Percentiles rank a stretch among this genome's conserved stretches.
These are phyloP conservation scores for Erythrocercus mccallii DNA, from an alignment of 2,113 vertebrate genomes.

Conservation along the genomic window DNA sequence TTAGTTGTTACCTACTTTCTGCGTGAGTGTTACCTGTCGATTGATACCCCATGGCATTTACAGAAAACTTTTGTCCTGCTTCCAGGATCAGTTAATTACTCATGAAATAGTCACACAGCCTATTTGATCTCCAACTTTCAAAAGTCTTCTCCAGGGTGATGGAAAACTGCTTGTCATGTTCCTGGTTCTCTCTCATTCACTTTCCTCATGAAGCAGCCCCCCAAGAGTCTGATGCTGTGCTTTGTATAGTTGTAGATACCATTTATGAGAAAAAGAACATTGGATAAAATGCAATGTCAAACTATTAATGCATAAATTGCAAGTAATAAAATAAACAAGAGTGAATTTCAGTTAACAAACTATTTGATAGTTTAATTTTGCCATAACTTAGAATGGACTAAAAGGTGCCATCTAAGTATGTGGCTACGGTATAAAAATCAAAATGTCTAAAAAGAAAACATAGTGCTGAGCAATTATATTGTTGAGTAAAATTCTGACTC, in stretches of 20 bases:
- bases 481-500: not conserved
- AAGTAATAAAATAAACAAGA: not conserved
- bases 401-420: not conserved
- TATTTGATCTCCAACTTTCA: not conserved
- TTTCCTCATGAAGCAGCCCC: not conserved
- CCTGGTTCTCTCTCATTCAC: not conserved
- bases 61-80: not conserved
- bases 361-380: not conserved
- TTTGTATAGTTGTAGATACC: rapidly evolving
- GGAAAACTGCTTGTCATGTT: not conserved
- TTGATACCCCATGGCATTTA: not conserved
- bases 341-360: not conserved
- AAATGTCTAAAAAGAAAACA: not conserved
- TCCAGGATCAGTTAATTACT: not conserved
- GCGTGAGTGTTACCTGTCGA: not conserved
- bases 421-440: not conserved
- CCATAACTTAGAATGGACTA: not conserved
- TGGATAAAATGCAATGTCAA: not conserved
- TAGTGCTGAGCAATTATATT: not conserved
- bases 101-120: not conserved
- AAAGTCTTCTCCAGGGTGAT: not conserved
- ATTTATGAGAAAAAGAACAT: not conserved
- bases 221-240: not conserved
- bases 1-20: not conserved
- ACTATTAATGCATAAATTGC: not conserved